phyloP scores from a whole-genome alignment of 2,888 invertebrate genomes.

The Sphinx pinastri region DNA sequence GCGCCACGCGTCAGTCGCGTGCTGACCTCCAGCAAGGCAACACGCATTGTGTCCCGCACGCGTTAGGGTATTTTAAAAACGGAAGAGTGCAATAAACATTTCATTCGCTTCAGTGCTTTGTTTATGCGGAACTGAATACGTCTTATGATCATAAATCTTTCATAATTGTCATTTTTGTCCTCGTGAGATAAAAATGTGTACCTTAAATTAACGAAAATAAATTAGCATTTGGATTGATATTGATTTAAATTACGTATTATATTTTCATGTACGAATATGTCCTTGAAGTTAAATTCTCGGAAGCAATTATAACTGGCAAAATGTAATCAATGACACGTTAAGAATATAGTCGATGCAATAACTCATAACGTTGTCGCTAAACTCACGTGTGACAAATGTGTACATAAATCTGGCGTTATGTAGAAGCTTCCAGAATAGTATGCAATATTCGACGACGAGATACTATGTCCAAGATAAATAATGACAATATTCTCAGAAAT shows the following conservation, averaged over 20 bases:
- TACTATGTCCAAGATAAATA: slow-evolving; percentile 1
- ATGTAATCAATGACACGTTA: background rate
- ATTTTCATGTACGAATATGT: no score
- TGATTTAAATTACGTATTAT: no score
- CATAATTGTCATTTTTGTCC: background rate
- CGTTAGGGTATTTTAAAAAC: slow-evolving; percentile 48
- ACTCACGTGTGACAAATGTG: background rate
- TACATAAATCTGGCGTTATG: no score
- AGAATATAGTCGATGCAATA: background rate
- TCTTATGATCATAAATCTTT: slow-evolving; percentile 4
- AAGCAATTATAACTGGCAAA: no score
- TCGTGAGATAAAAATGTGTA: background rate
- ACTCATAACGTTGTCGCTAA: background rate
- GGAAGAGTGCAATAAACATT: slow-evolving; percentile 49
- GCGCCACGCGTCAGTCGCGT: slow-evolving; percentile 64
- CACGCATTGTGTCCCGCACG: slow-evolving; percentile 59
- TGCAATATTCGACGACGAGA: background rate
- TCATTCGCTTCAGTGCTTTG: slow-evolving; percentile 45
- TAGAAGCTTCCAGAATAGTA: background rate
- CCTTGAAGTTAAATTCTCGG: no score
- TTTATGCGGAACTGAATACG: slow-evolving; percentile 37
- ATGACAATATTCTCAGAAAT: background rate
- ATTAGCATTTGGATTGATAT: no score
- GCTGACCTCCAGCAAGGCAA: slow-evolving; percentile 54
- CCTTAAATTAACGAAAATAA: background rate